These are phyloP conservation scores for Hestina assimilis DNA, from an alignment of 1,140 invertebrate species.

Conservation along the genomic window DNA sequence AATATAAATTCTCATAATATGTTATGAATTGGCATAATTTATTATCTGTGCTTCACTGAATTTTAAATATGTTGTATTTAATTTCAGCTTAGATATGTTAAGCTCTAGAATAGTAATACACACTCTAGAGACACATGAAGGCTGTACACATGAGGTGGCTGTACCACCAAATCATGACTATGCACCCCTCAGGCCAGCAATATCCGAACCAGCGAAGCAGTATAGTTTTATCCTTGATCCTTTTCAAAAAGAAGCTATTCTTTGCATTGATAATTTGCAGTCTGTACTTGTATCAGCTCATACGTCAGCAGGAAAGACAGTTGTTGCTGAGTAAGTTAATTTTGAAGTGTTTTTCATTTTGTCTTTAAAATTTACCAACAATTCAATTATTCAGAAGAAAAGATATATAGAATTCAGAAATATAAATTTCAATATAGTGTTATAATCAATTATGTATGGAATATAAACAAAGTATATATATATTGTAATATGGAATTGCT, in stretches of 20 bases:
- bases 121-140: conserved; percentile 91
- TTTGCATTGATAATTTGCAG: conserved; percentile 98
- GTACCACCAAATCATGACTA: conserved; percentile 92
- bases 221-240: conserved; percentile 98
- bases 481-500: no score
- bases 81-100: conserved; percentile 80
- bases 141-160: conserved; percentile 96
- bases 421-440: no score
- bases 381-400: no score
- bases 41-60: no score
- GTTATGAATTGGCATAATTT: conserved; percentile 5
- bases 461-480: no score
- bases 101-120: conserved; percentile 88
- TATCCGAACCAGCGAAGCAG: conserved; percentile 90
- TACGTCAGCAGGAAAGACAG: conserved; percentile 99
- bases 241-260: conserved; percentile 98
- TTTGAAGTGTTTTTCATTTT: neutral
- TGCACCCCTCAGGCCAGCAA: conserved; percentile 82
- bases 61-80: neutral
- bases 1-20: no score
- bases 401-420: no score
- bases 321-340: conserved; percentile 95
- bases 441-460: no score
- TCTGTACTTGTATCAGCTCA: conserved; percentile 99
- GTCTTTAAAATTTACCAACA: no score